Base-by-base conservation (phyloP, 2,888 invertebrate genomes). In the Teleiodes luculella region DNA sequence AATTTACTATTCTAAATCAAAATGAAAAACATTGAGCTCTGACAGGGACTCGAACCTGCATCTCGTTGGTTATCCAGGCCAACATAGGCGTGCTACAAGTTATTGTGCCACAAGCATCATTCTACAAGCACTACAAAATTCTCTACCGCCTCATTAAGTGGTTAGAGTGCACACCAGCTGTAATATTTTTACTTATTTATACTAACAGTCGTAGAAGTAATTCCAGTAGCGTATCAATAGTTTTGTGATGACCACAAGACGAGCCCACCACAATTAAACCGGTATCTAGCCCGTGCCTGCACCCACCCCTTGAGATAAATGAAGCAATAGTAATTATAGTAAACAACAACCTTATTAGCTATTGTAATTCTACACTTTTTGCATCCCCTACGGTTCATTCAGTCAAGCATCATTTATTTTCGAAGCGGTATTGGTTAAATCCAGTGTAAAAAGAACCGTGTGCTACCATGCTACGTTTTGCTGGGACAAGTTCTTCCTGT, bases 401-500 rank as follows among this genome's bases (percentile, higher is more conserved):
- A 65, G 74, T 74, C 67, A 77, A 66, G 75, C 73, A 66, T 72
- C 74, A 74, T 72, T 72, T 68, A 72, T 59, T 72, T 67, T 53
- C 39, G 50, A 64, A 71, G 68, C 65, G 65, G 68, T 68, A 64
- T 55, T 58, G 51, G 48, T 51, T 43, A 35, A 36, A n/a, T 52
- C 78, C 72, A 76, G 13, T 55, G 8, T 53, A 59, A 2, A 20
- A 2, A 63, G 75, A 68, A 30, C 68, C 49, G 28, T 43, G n/a
- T 18, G 16, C 20, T 50, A 50, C 36, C 1, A 3, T 37, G 14
- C 13, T 2, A 36, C 7, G 33, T 16, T 24, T 13, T 6, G 35
- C 16, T 18, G 30, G 6, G 7, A 8, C n/a, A 8, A 18, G 51
- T 10, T 33, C n/a, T n/a, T 33, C 48, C 52, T 53, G 57, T 59